A percentile compares a stretch with the other conserved stretches of the same genome.
Conservation (phyloP, 2,113 vertebrate genomes). For the Semnornis frantzii region DNA sequence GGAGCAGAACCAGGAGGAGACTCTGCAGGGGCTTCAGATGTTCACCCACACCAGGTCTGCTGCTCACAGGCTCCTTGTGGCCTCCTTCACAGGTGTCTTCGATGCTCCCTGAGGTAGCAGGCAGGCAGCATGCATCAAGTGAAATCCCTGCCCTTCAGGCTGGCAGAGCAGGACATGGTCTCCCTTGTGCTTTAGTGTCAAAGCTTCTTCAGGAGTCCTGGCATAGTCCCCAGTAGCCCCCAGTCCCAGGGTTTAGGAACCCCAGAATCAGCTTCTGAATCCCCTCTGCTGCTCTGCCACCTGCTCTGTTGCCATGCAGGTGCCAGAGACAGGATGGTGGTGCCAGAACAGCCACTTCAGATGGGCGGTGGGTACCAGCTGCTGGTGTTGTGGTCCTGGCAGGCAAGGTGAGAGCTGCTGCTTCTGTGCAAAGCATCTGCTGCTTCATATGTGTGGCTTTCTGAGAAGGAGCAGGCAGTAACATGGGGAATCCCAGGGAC, state of each 20-base stretch:
- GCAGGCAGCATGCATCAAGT: accelerated
- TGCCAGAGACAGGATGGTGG: accelerated
- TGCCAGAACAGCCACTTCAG: not conserved
- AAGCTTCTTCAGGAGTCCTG: not conserved
- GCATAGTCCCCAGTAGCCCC: not conserved
- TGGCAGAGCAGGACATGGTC: not conserved
- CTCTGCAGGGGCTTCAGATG: not conserved
- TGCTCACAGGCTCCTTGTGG: not conserved
- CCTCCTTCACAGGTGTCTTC: not conserved
- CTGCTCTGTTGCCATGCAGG: not conserved
- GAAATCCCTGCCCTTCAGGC: not conserved
- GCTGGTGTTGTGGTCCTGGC: not conserved
- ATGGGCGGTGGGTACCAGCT: accelerated
- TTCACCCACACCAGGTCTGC: not conserved
- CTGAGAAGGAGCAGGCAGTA: not conserved
- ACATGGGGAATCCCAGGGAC: not conserved
- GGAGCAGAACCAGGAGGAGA: not conserved
- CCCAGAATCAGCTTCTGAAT: not conserved
- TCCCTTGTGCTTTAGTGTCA: not conserved
- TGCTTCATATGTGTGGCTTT: accelerated
- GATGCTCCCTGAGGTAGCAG: not conserved
- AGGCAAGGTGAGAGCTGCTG: not conserved
- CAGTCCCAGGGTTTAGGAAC: not conserved
- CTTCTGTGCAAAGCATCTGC: not conserved
- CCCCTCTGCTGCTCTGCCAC: not conserved